Base-by-base conservation (phyloP, 2,113 vertebrate genomes). In the Takifugu flavidus region DNA sequence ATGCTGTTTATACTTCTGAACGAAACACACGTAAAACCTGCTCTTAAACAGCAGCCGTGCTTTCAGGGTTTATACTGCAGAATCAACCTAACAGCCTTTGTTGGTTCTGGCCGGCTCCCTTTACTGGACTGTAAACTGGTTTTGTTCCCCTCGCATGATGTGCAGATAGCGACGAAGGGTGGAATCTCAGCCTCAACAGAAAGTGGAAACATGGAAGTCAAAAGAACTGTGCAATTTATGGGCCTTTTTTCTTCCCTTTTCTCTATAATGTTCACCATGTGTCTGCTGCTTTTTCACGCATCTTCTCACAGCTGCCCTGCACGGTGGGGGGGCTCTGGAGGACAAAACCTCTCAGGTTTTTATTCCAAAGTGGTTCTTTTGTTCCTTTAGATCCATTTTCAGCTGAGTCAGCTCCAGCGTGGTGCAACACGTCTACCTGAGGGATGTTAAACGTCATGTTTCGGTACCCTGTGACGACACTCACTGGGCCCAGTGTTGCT, bases 211-310 rank as follows among this genome's bases (percentile, higher is more conserved):
- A 63, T 52, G 50, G 15, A n/a, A 64, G 74, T 66, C 59, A 75
- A 74, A 89, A 79, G 74, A 60, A 25, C 59, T 62, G 67, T 56
- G 65, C 59, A 31, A 62, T 82, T 84, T 83, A 80, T 67, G 65
- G 70, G 71, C 2, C 10, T 70, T 70, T 39, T 39, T 39, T 31
- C 4, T 31, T 31, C 43, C 45, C 69, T 68, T 79, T 57, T 74
- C 62, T 56, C 13, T 59, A 46, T 87, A 90, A 90, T 89, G 68
- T 75, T 65, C 84, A 52, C 80, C 89, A 89, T 76, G 74, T 89
- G 88, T 77, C 39, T 10, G 26, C 14, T 39, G 53, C 44, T 39
- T 68, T 44, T 53, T 50, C 71, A 70, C 25, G 15, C 65, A 75
- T 71, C 68, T 61, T 59, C 70, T 4, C 26, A 82, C 51, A 15